A percentile compares a stretch with the other conserved stretches of the same genome.
Conservation (phyloP, 2,888 invertebrate species). For the Caenorhabditis sp. region DNA sequence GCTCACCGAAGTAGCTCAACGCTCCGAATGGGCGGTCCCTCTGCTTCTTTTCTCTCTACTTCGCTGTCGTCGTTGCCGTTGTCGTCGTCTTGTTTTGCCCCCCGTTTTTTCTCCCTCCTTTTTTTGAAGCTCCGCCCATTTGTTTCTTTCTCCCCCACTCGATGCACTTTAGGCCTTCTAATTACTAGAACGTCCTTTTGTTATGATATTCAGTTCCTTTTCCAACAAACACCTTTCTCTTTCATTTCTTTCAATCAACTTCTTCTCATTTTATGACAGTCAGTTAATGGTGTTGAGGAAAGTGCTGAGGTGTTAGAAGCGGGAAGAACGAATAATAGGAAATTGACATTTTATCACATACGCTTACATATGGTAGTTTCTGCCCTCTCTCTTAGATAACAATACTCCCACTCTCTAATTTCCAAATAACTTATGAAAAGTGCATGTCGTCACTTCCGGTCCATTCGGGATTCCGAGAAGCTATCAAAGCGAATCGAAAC, state of each 20-base stretch:
- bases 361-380: neutral
- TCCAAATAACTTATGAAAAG: constrained; percentile 33
- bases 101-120: neutral
- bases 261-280: constrained; percentile 2
- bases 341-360: constrained; percentile 33
- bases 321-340: constrained; percentile 6
- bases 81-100: constrained; percentile 37
- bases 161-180: constrained; percentile 48
- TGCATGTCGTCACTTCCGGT: constrained; percentile 47
- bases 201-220: constrained; percentile 43
- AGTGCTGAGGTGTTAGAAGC: constrained; percentile 12
- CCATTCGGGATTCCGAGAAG: constrained; percentile 29
- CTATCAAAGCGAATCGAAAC: constrained; percentile 30
- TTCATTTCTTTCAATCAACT: constrained; percentile 16
- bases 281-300: constrained; percentile 8
- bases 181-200: constrained; percentile 62
- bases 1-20: constrained; percentile 42
- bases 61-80: constrained; percentile 6
- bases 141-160: constrained; percentile 42
- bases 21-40: constrained; percentile 57
- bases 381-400: neutral
- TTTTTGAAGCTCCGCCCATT: constrained; percentile 48
- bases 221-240: constrained; percentile 32
- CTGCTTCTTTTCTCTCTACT: constrained; percentile 7
- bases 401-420: constrained; percentile 16